phyloP scores from a whole-genome alignment of 2,797 vertebrate species.

The Clarias fuscus region DNA sequence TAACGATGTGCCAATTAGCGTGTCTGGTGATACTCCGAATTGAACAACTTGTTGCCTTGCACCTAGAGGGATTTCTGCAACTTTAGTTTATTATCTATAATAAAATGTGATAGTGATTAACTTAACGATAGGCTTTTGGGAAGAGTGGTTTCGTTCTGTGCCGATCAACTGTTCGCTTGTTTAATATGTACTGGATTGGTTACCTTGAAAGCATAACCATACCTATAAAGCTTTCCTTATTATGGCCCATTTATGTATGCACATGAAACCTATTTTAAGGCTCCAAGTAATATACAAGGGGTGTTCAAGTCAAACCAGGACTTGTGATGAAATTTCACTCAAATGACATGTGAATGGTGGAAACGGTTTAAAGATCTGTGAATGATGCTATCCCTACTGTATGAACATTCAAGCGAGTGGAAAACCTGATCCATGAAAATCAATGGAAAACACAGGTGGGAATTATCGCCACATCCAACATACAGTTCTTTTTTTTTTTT shows the following conservation, averaged over 20 bases:
- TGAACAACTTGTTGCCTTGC: not conserved
- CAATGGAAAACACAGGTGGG: too few relatives aligned
- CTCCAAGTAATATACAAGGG: not conserved
- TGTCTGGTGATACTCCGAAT: not conserved
- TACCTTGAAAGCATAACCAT: too few relatives aligned
- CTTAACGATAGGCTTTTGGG: not conserved
- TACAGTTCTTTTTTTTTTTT: too few relatives aligned
- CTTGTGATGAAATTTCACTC: too few relatives aligned
- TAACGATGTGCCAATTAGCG: not conserved
- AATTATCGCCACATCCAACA: too few relatives aligned
- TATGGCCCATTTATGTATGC: not conserved
- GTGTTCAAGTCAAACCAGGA: too few relatives aligned
- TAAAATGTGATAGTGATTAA: not conserved
- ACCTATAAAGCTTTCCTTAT: not conserved
- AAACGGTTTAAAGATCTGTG: too few relatives aligned
- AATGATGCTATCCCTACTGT: too few relatives aligned
- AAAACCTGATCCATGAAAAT: too few relatives aligned
- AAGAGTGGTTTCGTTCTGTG: not conserved
- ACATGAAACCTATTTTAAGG: not conserved
- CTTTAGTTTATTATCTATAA: not conserved
- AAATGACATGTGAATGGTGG: too few relatives aligned
- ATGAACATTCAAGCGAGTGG: too few relatives aligned
- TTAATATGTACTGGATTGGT: not conserved
- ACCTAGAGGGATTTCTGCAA: not conserved
- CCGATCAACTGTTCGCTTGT: not conserved